Percentiles rank a stretch among this genome's conserved stretches.
These are phyloP conservation scores for Cryptoprocta ferox DNA, from an alignment of 2,797 vertebrate species.

Conservation along the genomic window DNA sequence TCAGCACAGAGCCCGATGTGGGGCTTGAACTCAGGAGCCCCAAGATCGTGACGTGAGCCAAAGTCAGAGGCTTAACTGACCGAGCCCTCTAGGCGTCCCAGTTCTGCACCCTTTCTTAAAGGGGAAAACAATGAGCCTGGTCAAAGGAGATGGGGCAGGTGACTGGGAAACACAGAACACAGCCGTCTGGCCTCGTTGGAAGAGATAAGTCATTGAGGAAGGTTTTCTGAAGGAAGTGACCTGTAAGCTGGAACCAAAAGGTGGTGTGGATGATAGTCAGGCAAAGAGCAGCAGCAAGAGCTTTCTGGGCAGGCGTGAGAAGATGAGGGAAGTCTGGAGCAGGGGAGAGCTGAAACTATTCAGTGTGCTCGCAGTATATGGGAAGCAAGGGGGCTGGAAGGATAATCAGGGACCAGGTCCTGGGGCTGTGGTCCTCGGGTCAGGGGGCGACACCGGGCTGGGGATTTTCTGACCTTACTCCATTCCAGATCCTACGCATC, in stretches of 20 bases:
- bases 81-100: too few species aligned
- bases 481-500: background rate
- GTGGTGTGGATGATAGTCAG: rapidly evolving
- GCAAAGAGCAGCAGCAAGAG: background rate
- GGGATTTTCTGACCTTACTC: background rate
- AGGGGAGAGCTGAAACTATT: too few species aligned
- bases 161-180: background rate
- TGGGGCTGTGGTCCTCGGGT: background rate
- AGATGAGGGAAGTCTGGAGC: background rate
- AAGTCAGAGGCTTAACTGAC: too few species aligned
- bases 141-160: background rate
- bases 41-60: too few species aligned
- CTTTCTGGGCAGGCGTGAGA: background rate
- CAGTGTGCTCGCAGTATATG: rapidly evolving
- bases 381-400: background rate
- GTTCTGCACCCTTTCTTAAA: background rate
- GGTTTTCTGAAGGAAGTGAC: background rate
- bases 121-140: background rate
- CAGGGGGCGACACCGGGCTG: background rate
- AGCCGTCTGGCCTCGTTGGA: background rate
- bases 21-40: too few species aligned
- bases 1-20: too few species aligned
- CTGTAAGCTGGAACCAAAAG: background rate
- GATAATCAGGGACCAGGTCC: rapidly evolving
- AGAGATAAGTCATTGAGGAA: background rate